A percentile compares a stretch with the other conserved stretches of the same genome.
phyloP scores from a whole-genome alignment of 2,888 invertebrate species.

The Diarsia dahlii region DNA sequence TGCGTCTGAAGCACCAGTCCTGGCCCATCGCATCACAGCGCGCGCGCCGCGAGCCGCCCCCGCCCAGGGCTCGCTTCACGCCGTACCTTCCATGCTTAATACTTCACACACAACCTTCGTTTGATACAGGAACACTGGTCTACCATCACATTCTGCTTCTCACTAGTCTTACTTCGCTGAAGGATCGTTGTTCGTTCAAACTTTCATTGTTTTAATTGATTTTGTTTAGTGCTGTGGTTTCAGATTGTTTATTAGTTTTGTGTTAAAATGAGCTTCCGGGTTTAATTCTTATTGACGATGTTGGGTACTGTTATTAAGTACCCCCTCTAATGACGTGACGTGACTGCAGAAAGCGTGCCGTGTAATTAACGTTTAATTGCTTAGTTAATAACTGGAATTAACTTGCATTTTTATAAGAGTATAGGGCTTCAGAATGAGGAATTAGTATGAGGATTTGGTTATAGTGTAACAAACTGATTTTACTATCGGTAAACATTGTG shows the following conservation, averaged over 20 bases:
- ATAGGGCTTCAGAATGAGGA: background rate
- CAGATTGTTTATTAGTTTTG: background rate
- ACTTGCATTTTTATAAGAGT: background rate
- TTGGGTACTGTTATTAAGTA: background rate
- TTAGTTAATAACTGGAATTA: background rate
- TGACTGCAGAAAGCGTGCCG: slow-evolving; percentile 19
- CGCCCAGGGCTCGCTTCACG: slow-evolving; percentile 88
- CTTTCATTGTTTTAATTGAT: slow-evolving; percentile 51
- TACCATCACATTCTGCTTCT: slow-evolving; percentile 54
- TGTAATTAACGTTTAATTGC: background rate
- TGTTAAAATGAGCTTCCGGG: slow-evolving; percentile 66
- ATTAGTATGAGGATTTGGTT: background rate
- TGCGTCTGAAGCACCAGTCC: slow-evolving; percentile 94
- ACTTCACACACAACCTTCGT: slow-evolving; percentile 57
- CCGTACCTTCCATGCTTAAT: slow-evolving; percentile 68
- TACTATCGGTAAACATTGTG: background rate
- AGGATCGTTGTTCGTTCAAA: slow-evolving; percentile 56
- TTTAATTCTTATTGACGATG: slow-evolving; percentile 61
- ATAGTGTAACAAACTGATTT: background rate
- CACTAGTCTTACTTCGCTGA: slow-evolving; percentile 46
- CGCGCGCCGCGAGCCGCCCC: slow-evolving; percentile 89
- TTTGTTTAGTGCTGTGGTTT: slow-evolving; percentile 36
- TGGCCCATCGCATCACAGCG: slow-evolving; percentile 93
- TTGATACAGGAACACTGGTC: slow-evolving; percentile 40
- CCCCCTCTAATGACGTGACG: slow-evolving; percentile 17